These are phyloP conservation scores for Priapulus caudatus DNA, from an alignment of 2,888 invertebrate genomes.

Conservation along the genomic window DNA sequence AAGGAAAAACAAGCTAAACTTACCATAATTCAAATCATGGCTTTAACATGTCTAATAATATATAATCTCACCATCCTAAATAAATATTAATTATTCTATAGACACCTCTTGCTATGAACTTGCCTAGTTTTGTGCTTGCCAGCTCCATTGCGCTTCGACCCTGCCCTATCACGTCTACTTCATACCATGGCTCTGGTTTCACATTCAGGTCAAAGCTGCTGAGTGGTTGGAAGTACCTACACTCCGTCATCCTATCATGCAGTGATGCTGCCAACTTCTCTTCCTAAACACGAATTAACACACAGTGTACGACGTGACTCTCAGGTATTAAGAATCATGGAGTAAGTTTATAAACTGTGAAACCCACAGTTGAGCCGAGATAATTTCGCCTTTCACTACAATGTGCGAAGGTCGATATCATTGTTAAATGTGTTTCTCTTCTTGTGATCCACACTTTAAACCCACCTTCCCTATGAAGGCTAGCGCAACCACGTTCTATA, in stretches of 20 bases:
- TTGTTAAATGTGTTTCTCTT: too few species aligned
- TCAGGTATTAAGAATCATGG: too few species aligned
- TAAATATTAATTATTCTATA: constrained; percentile 2
- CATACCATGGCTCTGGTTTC: constrained; percentile 57
- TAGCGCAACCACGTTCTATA: too few species aligned
- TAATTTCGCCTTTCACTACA: too few species aligned
- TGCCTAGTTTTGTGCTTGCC: constrained; percentile 63
- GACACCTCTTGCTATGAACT: constrained; percentile 15
- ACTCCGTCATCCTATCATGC: constrained; percentile 88
- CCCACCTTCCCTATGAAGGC: too few species aligned
- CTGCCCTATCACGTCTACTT: constrained; percentile 64
- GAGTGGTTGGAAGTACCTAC: constrained; percentile 57
- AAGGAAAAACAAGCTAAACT: constrained; percentile 17
- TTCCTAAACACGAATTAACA: constrained; percentile 10
- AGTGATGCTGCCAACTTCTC: too few species aligned
- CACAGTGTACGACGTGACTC: constrained; percentile 14
- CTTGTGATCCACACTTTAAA: too few species aligned
- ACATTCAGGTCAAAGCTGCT: constrained; percentile 46
- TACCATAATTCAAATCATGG: constrained; percentile 27
- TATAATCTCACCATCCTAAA: constrained; percentile 13
- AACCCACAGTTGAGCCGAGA: too few species aligned
- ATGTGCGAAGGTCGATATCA: too few species aligned
- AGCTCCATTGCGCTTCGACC: constrained; percentile 67
- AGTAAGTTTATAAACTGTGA: too few species aligned
- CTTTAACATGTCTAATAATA: background rate